Conservation (phyloP, 2,797 vertebrate species). For the Triplophysa yarkandensis region DNA sequence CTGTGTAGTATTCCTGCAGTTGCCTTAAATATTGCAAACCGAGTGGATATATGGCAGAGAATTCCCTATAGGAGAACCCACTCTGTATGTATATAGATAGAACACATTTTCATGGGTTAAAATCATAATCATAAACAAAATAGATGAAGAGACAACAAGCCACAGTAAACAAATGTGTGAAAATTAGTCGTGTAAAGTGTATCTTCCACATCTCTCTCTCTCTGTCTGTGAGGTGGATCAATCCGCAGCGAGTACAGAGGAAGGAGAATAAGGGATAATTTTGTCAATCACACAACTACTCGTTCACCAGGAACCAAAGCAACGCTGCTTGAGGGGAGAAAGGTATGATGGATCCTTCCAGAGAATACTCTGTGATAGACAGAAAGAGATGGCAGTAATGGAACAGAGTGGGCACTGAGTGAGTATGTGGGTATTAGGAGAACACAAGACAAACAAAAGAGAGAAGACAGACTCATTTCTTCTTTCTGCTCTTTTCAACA, state of each 20-base stretch:
- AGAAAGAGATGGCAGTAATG: not conserved
- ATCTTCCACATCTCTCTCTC: too few species aligned
- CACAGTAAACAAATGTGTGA: too few species aligned
- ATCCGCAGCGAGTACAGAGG: not conserved
- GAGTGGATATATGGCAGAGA: too few species aligned
- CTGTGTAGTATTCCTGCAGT: too few species aligned
- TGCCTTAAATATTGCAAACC: too few species aligned
- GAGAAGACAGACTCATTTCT: not conserved
- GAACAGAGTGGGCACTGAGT: slow-evolving; percentile 7
- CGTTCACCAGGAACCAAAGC: slow-evolving; percentile 14
- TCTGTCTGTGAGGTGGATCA: not conserved
- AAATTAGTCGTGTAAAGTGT: too few species aligned
- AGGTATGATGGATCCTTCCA: slow-evolving; percentile 46
- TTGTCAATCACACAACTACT: slow-evolving; percentile 29
- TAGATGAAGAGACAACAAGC: too few species aligned
- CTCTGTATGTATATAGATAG: too few species aligned
- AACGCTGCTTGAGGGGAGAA: slow-evolving; percentile 32
- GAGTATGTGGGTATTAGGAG: not conserved
- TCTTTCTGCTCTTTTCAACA: not conserved
- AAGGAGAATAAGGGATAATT: slow-evolving; percentile 24
- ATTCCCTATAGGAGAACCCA: too few species aligned
- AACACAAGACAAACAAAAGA: slow-evolving; percentile 22
- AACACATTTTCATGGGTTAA: too few species aligned
- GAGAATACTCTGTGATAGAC: not conserved
- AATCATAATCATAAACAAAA: too few species aligned